Base-by-base conservation (phyloP, 2,113 vertebrate genomes). In the Bagarius yarrelli region DNA sequence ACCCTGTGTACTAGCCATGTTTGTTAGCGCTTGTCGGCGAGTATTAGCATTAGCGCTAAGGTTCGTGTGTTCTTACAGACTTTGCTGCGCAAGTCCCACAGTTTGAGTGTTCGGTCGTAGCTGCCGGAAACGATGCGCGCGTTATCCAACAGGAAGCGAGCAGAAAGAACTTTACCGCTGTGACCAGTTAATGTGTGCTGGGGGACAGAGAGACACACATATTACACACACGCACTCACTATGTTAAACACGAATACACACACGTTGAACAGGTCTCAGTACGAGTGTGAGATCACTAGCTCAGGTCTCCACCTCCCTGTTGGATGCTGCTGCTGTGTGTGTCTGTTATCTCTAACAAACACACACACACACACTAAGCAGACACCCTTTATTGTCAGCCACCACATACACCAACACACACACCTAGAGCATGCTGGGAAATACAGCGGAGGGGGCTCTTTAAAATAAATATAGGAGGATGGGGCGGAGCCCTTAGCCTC, bases 41-140 rank as follows among this genome's bases (percentile, higher is more conserved):
- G 27, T 2, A 4, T 70, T 25, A 50, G 67, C 6, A 15, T 25
- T 18, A 50, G 27, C 2, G 0, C 27, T 70, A 70, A 40, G 8
- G 47, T 25, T 25, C 8, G 36, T 19, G 34, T 34, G 66, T 76
- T 89, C 98, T 93, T 95, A 99, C 98, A 99, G 91, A 98, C 97
- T 98, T 98, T 99, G 92, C 96, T 98, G 91, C 96, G 96, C 23
- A 99, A 94, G 85, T 99, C 97, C 98, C 98, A 99, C 56, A 99
- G 95, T 82, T 99, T 99, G 79, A 99, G 95, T 0, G 98, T 99
- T 71, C 98, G 92, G 90, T 99, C 98, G 0, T 99, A 98, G 82
- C 97, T 98, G 56, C 98, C 97, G 0, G 98, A 99, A 64, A 98
- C 98, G n/a, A 99, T 98, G 0, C 97, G 95, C 0, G 97, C 93